Base-by-base conservation (phyloP, 2,113 vertebrate genomes). In the Carassius auratus region DNA sequence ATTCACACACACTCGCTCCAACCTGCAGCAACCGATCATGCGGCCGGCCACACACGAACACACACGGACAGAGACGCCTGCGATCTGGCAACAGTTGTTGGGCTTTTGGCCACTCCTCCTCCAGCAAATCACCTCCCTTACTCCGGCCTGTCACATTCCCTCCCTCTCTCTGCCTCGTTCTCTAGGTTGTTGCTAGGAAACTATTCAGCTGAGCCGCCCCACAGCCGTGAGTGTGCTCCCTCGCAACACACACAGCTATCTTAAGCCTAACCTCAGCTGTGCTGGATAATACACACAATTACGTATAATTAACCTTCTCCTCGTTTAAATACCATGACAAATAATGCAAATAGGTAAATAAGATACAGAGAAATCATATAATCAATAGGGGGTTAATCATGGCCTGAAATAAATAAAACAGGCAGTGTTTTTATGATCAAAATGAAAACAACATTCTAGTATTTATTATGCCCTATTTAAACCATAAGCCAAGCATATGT, bases 171-270 rank as follows among this genome's bases (percentile, higher is more conserved):
- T 48, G 74, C 84, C 76, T 23, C 81, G 9, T 85, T 75, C 85
- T 73, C 74, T 85, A 12, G 85, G 84, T 83, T 84, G 93, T 94
- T 93, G 92, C 94, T 90, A 88, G 86, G 94, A 90, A 93, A 94
- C 92, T 68, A 85, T 84, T 89, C 89, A 90, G 88, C 74, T 83
- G 79, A 84, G 85, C 87, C 84, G 61, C 86, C 90, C 86, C 86
- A 66, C 77, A 36, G 71, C 13, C 15, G 81, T 81, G 86, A 87
- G 83, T 86, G 81, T 81, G 14, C 50, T 14, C 42, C 42, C 42
- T 21, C 76, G 85, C 84, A 87, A 81, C 59, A 87, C 42, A 83
- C 82, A 78, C 73, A 36, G 23, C 57, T 82, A 86, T 61, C 61
- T 83, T 71, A 73, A 83, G 48, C 66, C 50, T 36, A 57, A 36